These are phyloP conservation scores for Orycteropus afer DNA, from an alignment of 2,113 vertebrate genomes.

Conservation along the genomic window DNA sequence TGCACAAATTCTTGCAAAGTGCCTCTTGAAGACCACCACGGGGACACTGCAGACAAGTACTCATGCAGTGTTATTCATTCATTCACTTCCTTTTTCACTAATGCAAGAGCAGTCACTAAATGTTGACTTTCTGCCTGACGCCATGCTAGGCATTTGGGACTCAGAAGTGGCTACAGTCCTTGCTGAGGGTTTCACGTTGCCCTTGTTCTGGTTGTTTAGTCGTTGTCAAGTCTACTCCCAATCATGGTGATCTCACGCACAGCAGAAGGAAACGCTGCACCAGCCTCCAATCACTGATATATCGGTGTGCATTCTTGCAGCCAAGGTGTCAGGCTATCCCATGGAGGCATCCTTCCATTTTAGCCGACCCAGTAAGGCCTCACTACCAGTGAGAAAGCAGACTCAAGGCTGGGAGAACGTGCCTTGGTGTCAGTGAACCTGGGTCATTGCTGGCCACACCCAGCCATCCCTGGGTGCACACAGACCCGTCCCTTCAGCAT, in stretches of 20 bases:
- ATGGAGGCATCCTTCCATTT: no score
- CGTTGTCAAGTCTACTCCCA: no score
- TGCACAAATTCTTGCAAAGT: not conserved
- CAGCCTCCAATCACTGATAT: no score
- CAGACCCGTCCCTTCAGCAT: not conserved
- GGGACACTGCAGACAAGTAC: not conserved
- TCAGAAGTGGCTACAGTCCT: not conserved
- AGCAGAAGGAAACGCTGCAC: no score
- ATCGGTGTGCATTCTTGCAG: no score
- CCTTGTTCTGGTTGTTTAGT: no score
- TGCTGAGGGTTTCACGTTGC: not conserved
- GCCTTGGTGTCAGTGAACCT: not conserved
- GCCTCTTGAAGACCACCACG: not conserved
- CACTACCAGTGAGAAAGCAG: not conserved
- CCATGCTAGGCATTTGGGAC: not conserved
- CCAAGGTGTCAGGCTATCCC: no score
- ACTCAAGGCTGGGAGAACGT: not conserved
- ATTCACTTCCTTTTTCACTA: not conserved
- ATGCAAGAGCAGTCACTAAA: not conserved
- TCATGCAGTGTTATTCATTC: not conserved
- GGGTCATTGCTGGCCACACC: not conserved
- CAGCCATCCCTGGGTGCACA: fast-evolving
- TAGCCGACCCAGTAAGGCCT: no score
- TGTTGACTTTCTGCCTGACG: not conserved
- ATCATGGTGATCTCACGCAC: no score